Percentiles rank a stretch among this genome's conserved stretches.
Conservation (phyloP, 2,797 vertebrate genomes). For the Pelobates cultripes region DNA sequence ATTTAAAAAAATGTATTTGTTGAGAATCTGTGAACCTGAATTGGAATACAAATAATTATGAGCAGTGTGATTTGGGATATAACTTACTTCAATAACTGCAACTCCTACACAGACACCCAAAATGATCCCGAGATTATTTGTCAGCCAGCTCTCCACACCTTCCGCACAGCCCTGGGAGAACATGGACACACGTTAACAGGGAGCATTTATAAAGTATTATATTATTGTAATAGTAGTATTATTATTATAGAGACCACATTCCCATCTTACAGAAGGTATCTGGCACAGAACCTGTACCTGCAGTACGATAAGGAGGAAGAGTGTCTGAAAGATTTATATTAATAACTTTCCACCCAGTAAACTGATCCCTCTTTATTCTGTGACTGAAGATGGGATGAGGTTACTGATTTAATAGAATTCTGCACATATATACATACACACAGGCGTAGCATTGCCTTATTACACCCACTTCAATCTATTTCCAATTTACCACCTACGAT, state of each 20-base stretch:
- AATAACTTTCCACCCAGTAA: background rate
- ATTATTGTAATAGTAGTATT: background rate
- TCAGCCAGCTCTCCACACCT: conserved; percentile 84
- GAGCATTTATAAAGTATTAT: background rate
- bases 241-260: background rate
- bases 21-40: too few species aligned
- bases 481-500: too few species aligned
- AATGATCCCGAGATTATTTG: conserved; percentile 86
- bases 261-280: background rate
- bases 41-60: too few species aligned
- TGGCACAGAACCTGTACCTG: background rate
- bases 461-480: too few species aligned
- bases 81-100: conserved; percentile 85
- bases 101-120: conserved; percentile 87
- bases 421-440: too few species aligned
- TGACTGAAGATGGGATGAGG: too few species aligned
- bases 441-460: too few species aligned
- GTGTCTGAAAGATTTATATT: background rate
- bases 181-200: background rate
- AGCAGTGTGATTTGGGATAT: background rate
- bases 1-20: too few species aligned
- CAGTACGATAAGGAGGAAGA: background rate
- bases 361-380: background rate
- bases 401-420: too few species aligned
- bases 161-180: conserved; percentile 79